phyloP scores from a whole-genome alignment of 2,888 invertebrate species.

The Tetanocera ferruginea region DNA sequence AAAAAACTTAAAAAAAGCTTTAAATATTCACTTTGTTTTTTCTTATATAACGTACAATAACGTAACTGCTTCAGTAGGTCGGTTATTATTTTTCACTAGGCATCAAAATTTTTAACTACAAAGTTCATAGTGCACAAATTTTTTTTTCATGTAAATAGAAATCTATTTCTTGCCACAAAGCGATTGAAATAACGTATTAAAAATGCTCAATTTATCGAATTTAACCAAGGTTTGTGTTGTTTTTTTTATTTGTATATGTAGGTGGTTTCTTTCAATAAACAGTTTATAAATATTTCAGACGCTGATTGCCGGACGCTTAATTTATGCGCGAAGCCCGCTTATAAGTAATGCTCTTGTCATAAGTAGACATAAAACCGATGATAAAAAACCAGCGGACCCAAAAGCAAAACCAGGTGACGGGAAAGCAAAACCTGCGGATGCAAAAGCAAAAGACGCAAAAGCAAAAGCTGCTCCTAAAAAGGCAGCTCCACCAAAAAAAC shows the following conservation, averaged over 20 bases:
- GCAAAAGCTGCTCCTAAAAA: not conserved
- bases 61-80: not conserved
- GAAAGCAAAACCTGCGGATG: not conserved
- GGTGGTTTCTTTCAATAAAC: not conserved
- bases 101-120: not conserved
- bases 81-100: no score
- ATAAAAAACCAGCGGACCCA: not conserved
- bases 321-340: not conserved
- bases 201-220: not conserved
- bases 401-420: not conserved
- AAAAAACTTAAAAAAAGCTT: no score
- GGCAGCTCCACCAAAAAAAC: not conserved
- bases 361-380: not conserved
- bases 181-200: not conserved
- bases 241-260: not conserved
- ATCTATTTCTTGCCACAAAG: no score
- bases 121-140: no score
- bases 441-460: not conserved
- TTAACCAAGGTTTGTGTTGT: not conserved
- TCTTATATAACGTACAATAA: not conserved
- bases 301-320: not conserved
- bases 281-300: not conserved
- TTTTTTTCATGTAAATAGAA: no score
- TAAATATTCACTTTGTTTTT: not conserved
- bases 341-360: not conserved